Evolutionary conservation across 2,888 invertebrate genomes (phyloP), one percentile per base, ranked within the genome.

Genomic region (Aspidapion aeneum): DNA sequence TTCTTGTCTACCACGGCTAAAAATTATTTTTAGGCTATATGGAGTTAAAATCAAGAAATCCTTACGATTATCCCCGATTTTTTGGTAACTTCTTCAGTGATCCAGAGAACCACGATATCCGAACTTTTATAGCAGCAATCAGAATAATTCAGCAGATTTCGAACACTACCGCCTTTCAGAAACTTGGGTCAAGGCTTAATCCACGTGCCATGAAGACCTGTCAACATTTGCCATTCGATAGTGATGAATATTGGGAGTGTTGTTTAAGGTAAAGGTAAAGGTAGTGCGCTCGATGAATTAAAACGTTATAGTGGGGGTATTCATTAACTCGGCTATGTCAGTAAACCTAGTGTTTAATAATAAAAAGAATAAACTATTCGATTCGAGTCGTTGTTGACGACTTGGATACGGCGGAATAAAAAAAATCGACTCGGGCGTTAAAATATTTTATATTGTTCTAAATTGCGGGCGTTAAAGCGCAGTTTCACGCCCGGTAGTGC

Each of bases 161-260:
- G 1, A 73, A 77, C 63, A 83, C 83, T 0, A 71, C 75, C n/a
- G 75, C 82, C 0, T 84, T 86, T 68, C 79, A 80, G 64, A 83
- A 83, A 68, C 86, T 85, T 76, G 87, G 87, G 17, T 82, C 88
- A 7, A 81, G 74, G 61, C 72, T 89, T 55, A 81, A 86, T 67
- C 78, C 78, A 1, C 82, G 80, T 21, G 82, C 82, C 21, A 83
- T 85, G 70, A 83, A 85, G 0, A 84, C 83, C 55, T 88, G 88
- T 71, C 77, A 78, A 18, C 74, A 81, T 69, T 80, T 79, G 71
- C 71, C 79, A 20, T 87, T 85, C 68, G 82, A 80, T 60, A 83
- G 83, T 18, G 88, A 89, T 69, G 81, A 79, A 1, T 90, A 89
- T 72, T 89, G 90, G 89, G 85, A 85, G 71, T 90, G 90, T 72